These are phyloP conservation scores for Acronicta aceris DNA, from an alignment of 2,888 invertebrate genomes.

Conservation along the genomic window DNA sequence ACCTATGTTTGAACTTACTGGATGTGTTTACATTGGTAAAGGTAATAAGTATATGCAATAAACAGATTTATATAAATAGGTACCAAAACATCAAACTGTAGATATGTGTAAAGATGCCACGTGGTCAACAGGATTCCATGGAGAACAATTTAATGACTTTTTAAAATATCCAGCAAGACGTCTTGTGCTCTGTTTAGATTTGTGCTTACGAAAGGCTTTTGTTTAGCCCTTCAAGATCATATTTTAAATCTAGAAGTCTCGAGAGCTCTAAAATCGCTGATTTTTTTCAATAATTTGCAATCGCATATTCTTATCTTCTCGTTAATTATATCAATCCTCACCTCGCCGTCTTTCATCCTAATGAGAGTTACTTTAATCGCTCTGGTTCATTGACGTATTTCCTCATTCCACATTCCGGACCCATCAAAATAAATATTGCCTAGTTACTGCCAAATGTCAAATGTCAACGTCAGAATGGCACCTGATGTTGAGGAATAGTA, in stretches of 20 bases:
- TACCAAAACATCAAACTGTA: too few species aligned
- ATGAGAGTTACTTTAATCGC: conserved; percentile 22
- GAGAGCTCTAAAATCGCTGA: too few species aligned
- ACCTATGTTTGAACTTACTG: too few species aligned
- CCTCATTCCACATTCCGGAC: conserved; percentile 43
- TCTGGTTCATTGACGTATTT: conserved; percentile 49
- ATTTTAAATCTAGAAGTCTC: conserved; percentile 1
- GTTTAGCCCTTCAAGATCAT: background rate
- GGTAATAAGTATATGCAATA: too few species aligned
- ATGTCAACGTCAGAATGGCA: conserved; percentile 15
- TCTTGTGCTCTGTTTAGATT: background rate
- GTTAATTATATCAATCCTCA: conserved; percentile 15
- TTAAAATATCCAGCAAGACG: too few species aligned
- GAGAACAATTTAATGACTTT: too few species aligned
- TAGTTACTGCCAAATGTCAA: conserved; percentile 54
- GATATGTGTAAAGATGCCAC: too few species aligned
- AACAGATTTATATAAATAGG: too few species aligned
- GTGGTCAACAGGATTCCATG: too few species aligned
- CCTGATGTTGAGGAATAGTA: conserved; percentile 18
- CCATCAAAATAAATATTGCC: conserved; percentile 45
- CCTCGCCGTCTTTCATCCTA: conserved; percentile 4
- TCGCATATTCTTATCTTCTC: background rate
- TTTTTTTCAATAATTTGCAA: too few species aligned
- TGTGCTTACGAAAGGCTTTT: conserved; percentile 8
- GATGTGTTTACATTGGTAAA: too few species aligned